A percentile compares a stretch with the other conserved stretches of the same genome.
Conservation (phyloP, 1,140 invertebrate genomes). For the Alviniconcha marisindica region DNA sequence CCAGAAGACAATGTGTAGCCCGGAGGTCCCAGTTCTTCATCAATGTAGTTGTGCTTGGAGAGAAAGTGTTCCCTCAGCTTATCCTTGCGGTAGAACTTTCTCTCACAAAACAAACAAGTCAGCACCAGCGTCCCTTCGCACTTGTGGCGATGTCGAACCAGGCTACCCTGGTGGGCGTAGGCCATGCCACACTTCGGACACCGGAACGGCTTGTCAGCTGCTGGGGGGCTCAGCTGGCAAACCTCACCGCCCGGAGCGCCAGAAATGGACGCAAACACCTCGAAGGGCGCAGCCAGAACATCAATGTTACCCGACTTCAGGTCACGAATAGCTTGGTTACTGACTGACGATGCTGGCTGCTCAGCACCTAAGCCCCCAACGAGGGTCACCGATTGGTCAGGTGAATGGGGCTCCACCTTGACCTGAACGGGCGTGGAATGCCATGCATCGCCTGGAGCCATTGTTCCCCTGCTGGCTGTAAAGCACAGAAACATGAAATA, state of each 20-base stretch:
- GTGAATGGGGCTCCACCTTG: neutral
- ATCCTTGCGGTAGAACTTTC: slow-evolving; percentile 20
- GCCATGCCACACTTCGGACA: slow-evolving; percentile 26
- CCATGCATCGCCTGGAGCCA: neutral
- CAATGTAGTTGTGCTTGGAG: slow-evolving; percentile 22
- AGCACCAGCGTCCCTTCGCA: neutral
- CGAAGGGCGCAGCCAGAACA: neutral
- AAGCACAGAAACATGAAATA: slow-evolving; percentile 5
- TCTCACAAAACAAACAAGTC: slow-evolving; percentile 18
- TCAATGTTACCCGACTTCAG: neutral
- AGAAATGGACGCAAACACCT: neutral
- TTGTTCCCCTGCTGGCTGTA: neutral
- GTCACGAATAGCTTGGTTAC: too few relatives aligned
- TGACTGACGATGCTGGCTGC: too few relatives aligned
- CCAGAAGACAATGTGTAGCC: slow-evolving; percentile 34
- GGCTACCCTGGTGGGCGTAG: neutral
- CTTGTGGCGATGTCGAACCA: slow-evolving; percentile 25
- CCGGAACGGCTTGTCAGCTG: neutral
- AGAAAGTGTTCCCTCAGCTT: slow-evolving; percentile 19
- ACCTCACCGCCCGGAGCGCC: too few relatives aligned
- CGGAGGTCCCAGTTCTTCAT: slow-evolving; percentile 6
- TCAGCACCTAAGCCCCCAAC: too few relatives aligned
- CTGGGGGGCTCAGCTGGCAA: too few relatives aligned
- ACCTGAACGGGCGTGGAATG: neutral
- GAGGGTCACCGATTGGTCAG: neutral